These are phyloP conservation scores for Platysteira castanea DNA, from an alignment of 2,113 vertebrate genomes.

Conservation along the genomic window DNA sequence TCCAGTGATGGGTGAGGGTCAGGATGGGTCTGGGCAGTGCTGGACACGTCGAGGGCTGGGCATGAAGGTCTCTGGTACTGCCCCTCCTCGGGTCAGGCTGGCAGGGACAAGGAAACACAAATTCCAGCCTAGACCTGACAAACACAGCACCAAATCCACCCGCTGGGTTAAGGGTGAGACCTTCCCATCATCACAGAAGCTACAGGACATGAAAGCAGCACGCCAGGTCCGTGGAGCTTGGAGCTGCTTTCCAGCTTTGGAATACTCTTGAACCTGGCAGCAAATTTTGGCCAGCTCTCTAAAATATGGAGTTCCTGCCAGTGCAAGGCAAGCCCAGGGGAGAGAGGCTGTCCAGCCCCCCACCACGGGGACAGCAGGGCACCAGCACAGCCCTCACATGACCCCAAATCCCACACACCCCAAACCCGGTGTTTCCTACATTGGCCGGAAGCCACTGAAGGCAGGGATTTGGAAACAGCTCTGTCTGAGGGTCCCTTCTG, in stretches of 20 bases:
- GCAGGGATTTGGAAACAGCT: neutral
- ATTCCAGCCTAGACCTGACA: neutral
- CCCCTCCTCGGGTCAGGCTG: neutral
- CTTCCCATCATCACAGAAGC: neutral
- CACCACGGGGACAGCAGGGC: neutral
- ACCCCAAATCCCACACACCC: neutral
- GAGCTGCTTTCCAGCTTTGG: neutral
- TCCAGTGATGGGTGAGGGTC: neutral
- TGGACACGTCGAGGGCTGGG: fast-evolving
- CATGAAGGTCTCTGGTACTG: neutral
- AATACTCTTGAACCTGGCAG: neutral
- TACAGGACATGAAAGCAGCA: fast-evolving
- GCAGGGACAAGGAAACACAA: neutral
- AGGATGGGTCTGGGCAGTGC: neutral
- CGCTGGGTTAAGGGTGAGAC: neutral
- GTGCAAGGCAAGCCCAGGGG: neutral
- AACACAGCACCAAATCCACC: neutral
- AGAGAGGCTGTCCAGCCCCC: neutral
- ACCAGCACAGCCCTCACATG: neutral
- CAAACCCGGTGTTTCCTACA: fast-evolving
- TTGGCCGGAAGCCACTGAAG: neutral
- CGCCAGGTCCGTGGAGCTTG: fast-evolving
- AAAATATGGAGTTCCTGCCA: neutral
- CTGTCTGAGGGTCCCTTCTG: neutral
- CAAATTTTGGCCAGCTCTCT: neutral